A percentile compares a stretch with the other conserved stretches of the same genome.
Evolutionary conservation across 2,113 vertebrate species (phyloP).

Genomic region (Pygoscelis adeliae): DNA sequence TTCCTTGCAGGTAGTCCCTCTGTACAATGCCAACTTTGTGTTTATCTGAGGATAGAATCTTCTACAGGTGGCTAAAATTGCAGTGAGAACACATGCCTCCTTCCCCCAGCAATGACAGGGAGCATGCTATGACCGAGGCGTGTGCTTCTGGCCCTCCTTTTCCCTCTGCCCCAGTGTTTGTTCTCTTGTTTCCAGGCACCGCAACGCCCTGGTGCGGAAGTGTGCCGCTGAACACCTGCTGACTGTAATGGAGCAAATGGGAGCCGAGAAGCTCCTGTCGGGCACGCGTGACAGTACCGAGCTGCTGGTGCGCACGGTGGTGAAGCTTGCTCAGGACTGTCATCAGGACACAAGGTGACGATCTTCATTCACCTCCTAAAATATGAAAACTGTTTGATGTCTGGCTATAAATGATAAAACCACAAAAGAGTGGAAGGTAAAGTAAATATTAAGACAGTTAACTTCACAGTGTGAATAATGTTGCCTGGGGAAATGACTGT

Average conservation of each 20-base stretch:
- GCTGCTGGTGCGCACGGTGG: constrained; percentile 17
- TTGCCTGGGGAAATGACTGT: background rate
- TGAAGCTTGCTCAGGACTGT: constrained; percentile 73
- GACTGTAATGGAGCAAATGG: background rate
- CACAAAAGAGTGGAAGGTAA: background rate
- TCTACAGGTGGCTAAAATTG: background rate
- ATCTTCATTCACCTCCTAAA: background rate
- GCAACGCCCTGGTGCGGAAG: constrained; percentile 55
- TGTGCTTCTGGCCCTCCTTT: background rate
- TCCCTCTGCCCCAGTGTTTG: background rate
- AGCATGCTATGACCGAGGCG: background rate
- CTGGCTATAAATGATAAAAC: background rate
- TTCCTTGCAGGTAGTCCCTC: background rate
- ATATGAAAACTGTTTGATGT: background rate
- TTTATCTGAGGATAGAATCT: background rate
- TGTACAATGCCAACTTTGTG: background rate
- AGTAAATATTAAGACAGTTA: background rate
- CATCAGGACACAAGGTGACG: constrained; percentile 74
- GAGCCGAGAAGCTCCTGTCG: constrained; percentile 52
- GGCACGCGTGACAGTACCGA: background rate
- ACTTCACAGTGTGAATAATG: background rate
- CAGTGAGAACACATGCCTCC: background rate
- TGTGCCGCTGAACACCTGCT: constrained; percentile 63
- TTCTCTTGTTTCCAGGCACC: constrained; percentile 48
- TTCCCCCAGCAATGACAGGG: background rate